These are phyloP conservation scores for Pyralis farinalis DNA, from an alignment of 2,888 invertebrate genomes.

Conservation along the genomic window DNA sequence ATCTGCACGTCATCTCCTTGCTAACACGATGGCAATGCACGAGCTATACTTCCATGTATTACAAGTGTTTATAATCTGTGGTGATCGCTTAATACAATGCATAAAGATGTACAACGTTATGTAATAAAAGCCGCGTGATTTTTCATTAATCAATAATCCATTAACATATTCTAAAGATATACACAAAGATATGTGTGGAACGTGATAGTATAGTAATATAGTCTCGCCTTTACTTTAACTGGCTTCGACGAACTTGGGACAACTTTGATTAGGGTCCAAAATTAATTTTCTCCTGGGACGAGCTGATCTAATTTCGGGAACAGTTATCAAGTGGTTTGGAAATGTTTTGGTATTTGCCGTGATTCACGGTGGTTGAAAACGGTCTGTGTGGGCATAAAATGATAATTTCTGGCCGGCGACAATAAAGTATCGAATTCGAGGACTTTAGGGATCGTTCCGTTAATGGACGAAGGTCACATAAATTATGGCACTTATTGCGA, in stretches of 20 bases:
- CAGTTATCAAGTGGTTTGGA: conserved; percentile 44
- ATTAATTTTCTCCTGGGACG: conserved; percentile 52
- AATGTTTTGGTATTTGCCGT: conserved; percentile 25
- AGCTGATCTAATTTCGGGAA: conserved; percentile 48
- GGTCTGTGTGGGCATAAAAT: conserved; percentile 11
- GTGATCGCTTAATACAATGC: too few species aligned
- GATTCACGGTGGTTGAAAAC: conserved; percentile 3
- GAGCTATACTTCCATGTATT: too few species aligned
- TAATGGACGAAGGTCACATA: conserved; percentile 3
- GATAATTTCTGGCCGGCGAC: conserved; percentile 14
- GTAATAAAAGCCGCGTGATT: too few species aligned
- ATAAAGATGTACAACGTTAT: too few species aligned
- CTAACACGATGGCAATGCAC: too few species aligned
- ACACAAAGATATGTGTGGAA: too few species aligned
- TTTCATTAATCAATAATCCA: too few species aligned
- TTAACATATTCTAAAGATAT: too few species aligned
- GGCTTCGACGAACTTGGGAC: conserved; percentile 38
- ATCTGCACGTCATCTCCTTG: too few species aligned
- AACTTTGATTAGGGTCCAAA: conserved; percentile 65
- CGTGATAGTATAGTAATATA: conserved; percentile 10
- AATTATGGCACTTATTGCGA: conserved; percentile 3
- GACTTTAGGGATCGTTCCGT: conserved; percentile 10
- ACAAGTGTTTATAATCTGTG: too few species aligned
- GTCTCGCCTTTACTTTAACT: conserved; percentile 31
- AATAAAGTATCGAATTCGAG: conserved; percentile 12